Base-by-base conservation (phyloP, 2,113 vertebrate genomes). In the Xenotilapia longispinis region DNA sequence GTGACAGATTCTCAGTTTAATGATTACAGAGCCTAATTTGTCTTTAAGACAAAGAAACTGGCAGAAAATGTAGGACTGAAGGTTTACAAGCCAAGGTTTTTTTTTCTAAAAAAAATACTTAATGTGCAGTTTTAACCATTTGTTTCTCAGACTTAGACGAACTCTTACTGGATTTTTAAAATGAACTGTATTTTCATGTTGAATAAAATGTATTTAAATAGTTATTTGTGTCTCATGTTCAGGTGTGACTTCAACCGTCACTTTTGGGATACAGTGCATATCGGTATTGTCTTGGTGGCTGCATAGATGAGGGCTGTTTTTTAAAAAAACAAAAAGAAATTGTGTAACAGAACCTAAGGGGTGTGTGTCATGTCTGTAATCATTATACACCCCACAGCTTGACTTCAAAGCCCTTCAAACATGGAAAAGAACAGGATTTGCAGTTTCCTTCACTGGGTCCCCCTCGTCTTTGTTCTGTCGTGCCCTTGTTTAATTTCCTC, bases 341-440 rank as follows among this genome's bases (percentile, higher is more conserved):
- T 85, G 38, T 83, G 83, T 73, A 86, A 92, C 54, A 85, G 85
- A 88, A 79, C 79, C 68, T 86, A 84, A 88, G n/a, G 31, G 60
- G 40, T 47, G 40, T 80, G 65, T 87, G 83, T 70, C 6, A 85
- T 85, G 90, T 91, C 87, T 84, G 55, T 42, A 84, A 70, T 36
- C 60, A 82, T 95, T 92, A 84, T 51, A 89, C 90, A 91, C 79
- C 47, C 81, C 92, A 86, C 21, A 87, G 90, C 51, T 31, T n/a
- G 21, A 94, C 94, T 94, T 95, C 93, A 95, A 88, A 92, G 93
- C 55, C 78, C 80, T 88, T 84, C 81, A 79, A 81, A 83, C 81
- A 55, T 5, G 57, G 85, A 84, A 88, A 88, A 83, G 89, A 87
- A 82, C 73, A 55, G 86, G 88, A 88, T 92, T 88, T 94, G 57